Evolutionary conservation across 1,140 invertebrate species (phyloP), one percentile per base, ranked within the genome.

Genomic region (Psilanteris sp.): DNA sequence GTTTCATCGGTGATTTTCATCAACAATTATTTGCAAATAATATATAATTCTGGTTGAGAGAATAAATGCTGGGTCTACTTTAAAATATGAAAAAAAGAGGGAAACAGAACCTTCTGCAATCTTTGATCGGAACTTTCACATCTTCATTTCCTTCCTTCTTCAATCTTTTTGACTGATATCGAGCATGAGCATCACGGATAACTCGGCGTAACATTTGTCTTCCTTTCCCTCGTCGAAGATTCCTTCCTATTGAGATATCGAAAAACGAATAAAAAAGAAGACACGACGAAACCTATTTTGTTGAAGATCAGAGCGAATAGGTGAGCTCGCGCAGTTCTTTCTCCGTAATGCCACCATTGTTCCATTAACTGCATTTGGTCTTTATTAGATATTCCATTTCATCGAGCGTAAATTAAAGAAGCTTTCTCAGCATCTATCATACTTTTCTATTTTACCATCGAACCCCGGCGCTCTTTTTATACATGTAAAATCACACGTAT

Each of bases 361-460:
- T 79, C 77, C 73, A 76, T 81, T 78, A 79, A 81, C 79, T 81
- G 68, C 79, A 80, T 84, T 85, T 82, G 81, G 83, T 68, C 81
- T 82, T 85, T 86, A 85, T 85, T 84, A 85, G 83, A 85, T 86
- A 85, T 86, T 87, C 83, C 85, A 82, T 87, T 85, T 84, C 83
- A 86, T 85, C 82, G 84, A 87, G 81, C 79, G 77, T 74, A 79
- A 72, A 79, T 79, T 80, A 71, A 52, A 80, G 81, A 72, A 81
- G 73, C 59, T 73, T 82, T 76, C 54, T 70, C 57, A 27, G 43
- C 54, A 24, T 64, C 29, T 37, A 41, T 16, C 54, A 36, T 73
- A 75, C 50, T 64, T 43, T 50, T 66, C 22, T 62, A 39, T 64
- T 77, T 79, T 68, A 74, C 73, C 72, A 68, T 67, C 73, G 75